Evolutionary conservation across 2,888 invertebrate genomes (phyloP), one percentile per base, ranked within the genome.

Genomic region (Seira ritae): DNA sequence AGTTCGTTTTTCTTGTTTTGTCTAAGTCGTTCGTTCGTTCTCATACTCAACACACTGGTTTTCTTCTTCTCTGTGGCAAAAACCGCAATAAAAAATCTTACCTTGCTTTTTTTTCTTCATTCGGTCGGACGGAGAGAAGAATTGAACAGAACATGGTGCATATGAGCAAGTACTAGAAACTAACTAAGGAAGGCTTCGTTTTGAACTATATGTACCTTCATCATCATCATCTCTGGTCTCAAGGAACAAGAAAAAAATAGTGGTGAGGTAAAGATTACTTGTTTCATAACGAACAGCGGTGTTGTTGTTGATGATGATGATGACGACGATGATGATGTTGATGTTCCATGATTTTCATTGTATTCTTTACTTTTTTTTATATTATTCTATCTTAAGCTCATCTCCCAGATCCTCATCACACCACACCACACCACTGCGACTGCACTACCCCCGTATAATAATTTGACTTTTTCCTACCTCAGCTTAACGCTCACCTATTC

Each of bases 1-100:
- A 87, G 87, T 88, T 87, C 85, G 87, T 85, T 84, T 73, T 50
- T 50, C 76, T 66, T 10, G 42, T 46, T 78, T 79, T 42, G 37
- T 50, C 31, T 46, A 72, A 65, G 46, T 50, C 62, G 62, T 62
- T 20, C 46, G 23, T 69, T 20, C 50, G 66, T 46, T 24, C 70
- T 70, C 76, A 66, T 62, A 31, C 31, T 31, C 31, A 60, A 20
- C 20, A 62, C 62, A 55, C 55, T 55, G 55, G 55, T 62, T 62
- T 42, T 4, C 42, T 42, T 42, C 42, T 42, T 20, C 62, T 20
- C 22, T 62, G 19, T 12, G 17, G 55, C 55, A 20, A 62, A 62
- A 62, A 62, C 62, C 62, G 62, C 62, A 62, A 62, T 62, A 20
- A 62, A 62, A 20, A n/a, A 8, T 20, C n/a, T n/a, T 17, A 22